A percentile compares a stretch with the other conserved stretches of the same genome.
Evolutionary conservation across 2,888 invertebrate species (phyloP).

Genomic region (Pseudoips prasinana): DNA sequence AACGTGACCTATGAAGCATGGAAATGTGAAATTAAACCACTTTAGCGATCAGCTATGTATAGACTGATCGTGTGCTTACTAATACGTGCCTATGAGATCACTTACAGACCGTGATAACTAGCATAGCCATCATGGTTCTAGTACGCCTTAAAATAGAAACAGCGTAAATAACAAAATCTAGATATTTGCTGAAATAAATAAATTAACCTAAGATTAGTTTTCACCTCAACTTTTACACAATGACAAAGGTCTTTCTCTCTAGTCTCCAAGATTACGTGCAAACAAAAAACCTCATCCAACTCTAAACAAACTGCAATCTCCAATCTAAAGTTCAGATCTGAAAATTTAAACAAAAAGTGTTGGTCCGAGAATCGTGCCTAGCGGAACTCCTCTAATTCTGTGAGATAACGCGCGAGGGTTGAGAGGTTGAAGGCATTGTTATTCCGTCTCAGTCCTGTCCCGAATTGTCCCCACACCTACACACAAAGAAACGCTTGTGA

Average conservation of each 20-base stretch:
- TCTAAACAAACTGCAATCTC: conserved; percentile 18
- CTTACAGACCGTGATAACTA: too few species aligned
- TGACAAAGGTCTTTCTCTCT: too few species aligned
- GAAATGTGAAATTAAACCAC: too few species aligned
- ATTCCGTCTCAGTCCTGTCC: conserved; percentile 41
- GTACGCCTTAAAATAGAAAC: too few species aligned
- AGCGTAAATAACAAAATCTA: too few species aligned
- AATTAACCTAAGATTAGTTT: too few species aligned
- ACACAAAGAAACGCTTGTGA: conserved; percentile 52
- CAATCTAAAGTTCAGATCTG: conserved; percentile 20
- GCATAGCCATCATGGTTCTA: too few species aligned
- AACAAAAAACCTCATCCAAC: conserved; percentile 6
- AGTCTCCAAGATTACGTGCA: background rate
- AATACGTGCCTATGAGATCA: too few species aligned
- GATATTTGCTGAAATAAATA: too few species aligned
- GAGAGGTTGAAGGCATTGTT: conserved; percentile 44
- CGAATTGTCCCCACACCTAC: conserved; percentile 50
- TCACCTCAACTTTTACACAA: background rate
- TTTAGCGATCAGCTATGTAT: too few species aligned
- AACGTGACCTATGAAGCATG: too few species aligned
- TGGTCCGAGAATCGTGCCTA: conserved; percentile 27
- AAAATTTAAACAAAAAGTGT: conserved; percentile 25
- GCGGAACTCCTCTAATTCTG: conserved; percentile 33
- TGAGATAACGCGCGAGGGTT: conserved; percentile 38
- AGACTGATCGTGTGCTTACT: too few species aligned